phyloP scores from a whole-genome alignment of 1,140 invertebrate genomes.

The Eubasilissa regina region DNA sequence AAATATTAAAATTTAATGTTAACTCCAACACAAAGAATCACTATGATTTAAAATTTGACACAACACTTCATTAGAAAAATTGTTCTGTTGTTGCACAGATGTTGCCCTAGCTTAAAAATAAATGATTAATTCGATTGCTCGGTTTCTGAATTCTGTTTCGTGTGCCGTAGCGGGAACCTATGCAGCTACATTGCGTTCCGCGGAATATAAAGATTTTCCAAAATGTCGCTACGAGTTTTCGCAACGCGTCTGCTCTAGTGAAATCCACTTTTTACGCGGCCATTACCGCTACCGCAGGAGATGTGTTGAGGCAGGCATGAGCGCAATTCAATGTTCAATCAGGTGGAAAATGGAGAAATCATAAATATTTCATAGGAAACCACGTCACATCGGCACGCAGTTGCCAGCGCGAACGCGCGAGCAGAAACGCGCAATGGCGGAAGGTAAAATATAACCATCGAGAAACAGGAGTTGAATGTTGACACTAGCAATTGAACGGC shows the following conservation, averaged over 20 bases:
- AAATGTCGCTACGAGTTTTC: slow-evolving; percentile 16
- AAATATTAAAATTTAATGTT: too few relatives aligned
- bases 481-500: too few relatives aligned
- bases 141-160: neutral
- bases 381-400: slow-evolving; percentile 41
- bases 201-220: slow-evolving; percentile 15
- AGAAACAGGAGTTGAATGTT: neutral
- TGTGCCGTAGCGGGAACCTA: neutral
- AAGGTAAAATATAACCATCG: neutral
- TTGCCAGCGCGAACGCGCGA: slow-evolving; percentile 6
- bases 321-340: slow-evolving; percentile 59
- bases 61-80: too few relatives aligned
- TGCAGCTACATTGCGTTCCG: neutral
- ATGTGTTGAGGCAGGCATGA: slow-evolving; percentile 54
- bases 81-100: too few relatives aligned
- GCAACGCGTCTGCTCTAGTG: slow-evolving; percentile 40
- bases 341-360: slow-evolving; percentile 60
- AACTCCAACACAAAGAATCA: too few relatives aligned
- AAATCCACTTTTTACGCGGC: slow-evolving; percentile 54
- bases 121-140: too few relatives aligned
- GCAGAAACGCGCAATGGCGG: neutral
- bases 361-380: slow-evolving; percentile 53
- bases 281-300: slow-evolving; percentile 54
- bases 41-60: too few relatives aligned
- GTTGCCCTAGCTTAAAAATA: too few relatives aligned